These are phyloP conservation scores for Fregata magnificens DNA, from an alignment of 2,113 vertebrate species.

Conservation along the genomic window DNA sequence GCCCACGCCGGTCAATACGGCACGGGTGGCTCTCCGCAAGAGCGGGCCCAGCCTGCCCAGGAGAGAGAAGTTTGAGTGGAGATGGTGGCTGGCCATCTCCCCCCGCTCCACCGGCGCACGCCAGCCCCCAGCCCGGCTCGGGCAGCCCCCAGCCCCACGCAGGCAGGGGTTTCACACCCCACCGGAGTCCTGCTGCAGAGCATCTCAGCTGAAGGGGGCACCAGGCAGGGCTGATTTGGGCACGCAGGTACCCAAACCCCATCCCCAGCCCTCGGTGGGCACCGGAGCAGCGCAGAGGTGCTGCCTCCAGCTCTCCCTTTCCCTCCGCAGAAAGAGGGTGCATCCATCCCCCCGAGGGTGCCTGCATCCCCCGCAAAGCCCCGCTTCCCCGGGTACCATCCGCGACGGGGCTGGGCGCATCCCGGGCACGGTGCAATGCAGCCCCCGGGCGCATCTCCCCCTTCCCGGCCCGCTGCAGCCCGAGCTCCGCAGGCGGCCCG, in stretches of 20 bases:
- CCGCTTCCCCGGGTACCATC: background rate
- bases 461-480: background rate
- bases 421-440: background rate
- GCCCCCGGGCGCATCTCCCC: background rate
- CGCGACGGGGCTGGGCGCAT: background rate
- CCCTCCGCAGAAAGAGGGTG: no score
- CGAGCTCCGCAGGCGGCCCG: background rate
- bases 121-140: background rate
- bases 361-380: background rate
- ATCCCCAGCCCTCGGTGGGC: background rate
- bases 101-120: accelerated
- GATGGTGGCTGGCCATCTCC: background rate
- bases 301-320: background rate
- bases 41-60: conserved; percentile 1
- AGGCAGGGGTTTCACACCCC: background rate
- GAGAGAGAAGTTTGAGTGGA: conserved; percentile 49
- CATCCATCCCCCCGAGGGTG: background rate
- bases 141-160: background rate
- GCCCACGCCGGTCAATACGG: background rate
- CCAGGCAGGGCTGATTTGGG: background rate
- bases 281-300: background rate
- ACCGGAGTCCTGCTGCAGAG: background rate
- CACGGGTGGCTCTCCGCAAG: background rate
- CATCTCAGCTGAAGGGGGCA: background rate
- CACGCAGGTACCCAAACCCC: background rate